Base-by-base conservation (phyloP, 2,888 invertebrate species). In the Lepas anatifera region DNA sequence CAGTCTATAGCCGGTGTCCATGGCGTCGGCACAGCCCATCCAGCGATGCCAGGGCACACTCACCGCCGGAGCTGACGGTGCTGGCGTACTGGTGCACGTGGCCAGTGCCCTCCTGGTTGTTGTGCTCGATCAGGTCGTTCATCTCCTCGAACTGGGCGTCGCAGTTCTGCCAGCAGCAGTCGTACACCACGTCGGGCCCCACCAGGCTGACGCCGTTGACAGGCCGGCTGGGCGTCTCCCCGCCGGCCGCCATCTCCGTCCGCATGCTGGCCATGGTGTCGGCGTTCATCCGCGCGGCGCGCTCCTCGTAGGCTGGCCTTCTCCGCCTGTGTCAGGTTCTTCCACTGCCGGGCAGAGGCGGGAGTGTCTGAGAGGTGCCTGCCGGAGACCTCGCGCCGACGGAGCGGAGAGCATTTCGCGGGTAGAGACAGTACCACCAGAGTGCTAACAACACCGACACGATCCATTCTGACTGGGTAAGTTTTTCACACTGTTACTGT, bases 271-370 rank as follows among this genome's bases (percentile, higher is more conserved):
- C 68, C 64, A 64, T 85, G 16, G 87, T 87, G 78, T 95, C 94
- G 79, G 92, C 92, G 78, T 96, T 97, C 79, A 92, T 87, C 76
- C 88, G 86, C 41, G 87, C 86, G 0, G 99, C 98, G 70, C 89
- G 86, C 79, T 95, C 95, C 82, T 99, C 98, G 89, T 95, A 99
- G 73, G 73, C 86, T 86, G 80, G 93, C 92, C 79, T 97, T 96
- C 74, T 94, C 92, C 70, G 87, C 85, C 0, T 90, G 86, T 0
- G 92, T 87, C 75, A 98, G 84, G 72, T 92, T 92, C 75, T 96
- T 89, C 99, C 99, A 99, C 86, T 97, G 87, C 29, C 25, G 58
- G 48, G n/a, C n/a, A n/a, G n/a, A n/a, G n/a, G n/a, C n/a, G n/a
- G n/a, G n/a, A n/a, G n/a, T n/a, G n/a, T n/a, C n/a, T n/a, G n/a